phyloP scores from a whole-genome alignment of 2,113 vertebrate species.

The Euleptes europaea region DNA sequence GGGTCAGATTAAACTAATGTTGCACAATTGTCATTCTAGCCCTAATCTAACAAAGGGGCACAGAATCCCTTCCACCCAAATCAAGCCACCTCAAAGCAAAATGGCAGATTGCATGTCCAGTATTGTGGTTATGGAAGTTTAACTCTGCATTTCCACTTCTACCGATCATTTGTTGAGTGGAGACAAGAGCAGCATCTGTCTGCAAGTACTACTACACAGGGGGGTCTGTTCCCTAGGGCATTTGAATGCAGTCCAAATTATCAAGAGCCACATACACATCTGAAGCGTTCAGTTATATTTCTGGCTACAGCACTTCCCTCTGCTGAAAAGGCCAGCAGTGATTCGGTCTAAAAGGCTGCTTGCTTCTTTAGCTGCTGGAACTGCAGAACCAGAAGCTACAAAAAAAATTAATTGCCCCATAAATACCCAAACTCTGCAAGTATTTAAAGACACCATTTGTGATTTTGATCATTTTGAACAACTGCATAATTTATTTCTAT shows the following conservation, averaged over 20 bases:
- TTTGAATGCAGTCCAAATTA: neutral
- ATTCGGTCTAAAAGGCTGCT: neutral
- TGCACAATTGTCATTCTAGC: neutral
- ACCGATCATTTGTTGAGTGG: neutral
- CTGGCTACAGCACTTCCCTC: neutral
- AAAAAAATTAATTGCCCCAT: neutral
- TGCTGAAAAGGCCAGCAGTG: neutral
- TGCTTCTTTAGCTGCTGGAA: neutral
- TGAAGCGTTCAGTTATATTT: neutral
- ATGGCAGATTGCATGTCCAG: neutral
- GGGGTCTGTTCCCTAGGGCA: neutral
- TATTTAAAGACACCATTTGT: neutral
- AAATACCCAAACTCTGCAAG: slow-evolving; percentile 10
- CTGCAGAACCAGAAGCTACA: neutral
- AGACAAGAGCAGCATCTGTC: neutral
- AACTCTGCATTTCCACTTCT: neutral
- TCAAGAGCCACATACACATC: neutral
- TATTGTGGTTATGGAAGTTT: neutral
- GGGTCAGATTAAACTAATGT: neutral
- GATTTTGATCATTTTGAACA: neutral
- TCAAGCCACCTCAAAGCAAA: slow-evolving; percentile 6
- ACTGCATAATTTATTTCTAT: neutral
- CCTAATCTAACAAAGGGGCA: neutral
- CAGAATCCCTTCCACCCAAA: neutral
- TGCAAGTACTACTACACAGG: neutral